Base-by-base conservation (phyloP, 2,888 invertebrate species). In the Diabrotica balteata region DNA sequence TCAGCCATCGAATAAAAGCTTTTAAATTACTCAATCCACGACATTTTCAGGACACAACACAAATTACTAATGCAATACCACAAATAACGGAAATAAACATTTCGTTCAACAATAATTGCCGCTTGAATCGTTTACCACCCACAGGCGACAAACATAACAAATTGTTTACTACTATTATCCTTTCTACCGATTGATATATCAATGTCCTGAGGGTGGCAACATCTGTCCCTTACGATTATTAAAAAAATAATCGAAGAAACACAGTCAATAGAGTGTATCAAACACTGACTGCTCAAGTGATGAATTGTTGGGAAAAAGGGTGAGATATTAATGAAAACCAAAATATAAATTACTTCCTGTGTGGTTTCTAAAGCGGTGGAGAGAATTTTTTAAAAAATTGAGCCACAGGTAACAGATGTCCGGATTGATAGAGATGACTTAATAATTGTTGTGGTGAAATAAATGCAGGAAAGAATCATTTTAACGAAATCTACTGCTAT, bases 341-440 rank as follows among this genome's bases (percentile, higher is more conserved):
- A 73, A 73, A 63, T 71, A 75, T 68, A 76, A 74, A 76, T 76
- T 69, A 69, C 69, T 76, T 76, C 76, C 76, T 76, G 76, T 72
- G 72, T 51, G 74, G 72, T 70, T 65, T 67, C 64, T 60, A 64
- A 67, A 50, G 50, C 52, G 52, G 66, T 58, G 59, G 59, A 64
- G 49, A 58, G 32, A 55, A 47, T 55, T 59, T 62, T 55, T 47
- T 66, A 50, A 43, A 49, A 55, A 45, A 57, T 32, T 50, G 10
- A 58, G 11, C 45, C 54, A 52, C 66, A 59, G 63, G 63, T 57
- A 69, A 58, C 69, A 70, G 67, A 63, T 67, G 63, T 54, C 49
- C 47, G 49, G 59, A 32, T 17, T 9, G n/a, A 46, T 43, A 53
- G 53, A 53, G 53, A 53, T 32, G 5, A 32, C 32, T 32, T 32